Evolutionary conservation across 2,797 vertebrate species (phyloP), one percentile per base, ranked within the genome.

Genomic region (Lacerta bilineata): DNA sequence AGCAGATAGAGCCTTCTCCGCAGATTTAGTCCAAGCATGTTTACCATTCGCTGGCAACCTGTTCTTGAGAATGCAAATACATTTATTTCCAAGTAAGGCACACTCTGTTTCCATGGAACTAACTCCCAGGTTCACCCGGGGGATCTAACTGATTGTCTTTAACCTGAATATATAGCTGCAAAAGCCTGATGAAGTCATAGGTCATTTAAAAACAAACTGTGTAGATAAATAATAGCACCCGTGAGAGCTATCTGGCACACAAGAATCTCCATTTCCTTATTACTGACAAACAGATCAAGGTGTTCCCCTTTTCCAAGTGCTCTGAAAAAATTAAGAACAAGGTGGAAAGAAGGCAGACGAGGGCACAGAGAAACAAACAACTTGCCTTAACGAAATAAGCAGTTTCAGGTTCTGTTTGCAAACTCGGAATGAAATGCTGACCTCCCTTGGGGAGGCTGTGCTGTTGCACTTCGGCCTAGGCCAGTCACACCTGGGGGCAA

Each of bases 201-300:
- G n/a, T 59, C 68, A 84, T 27, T 71, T 71, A n/a, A 78, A 64
- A 89, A 0, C 36, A 86, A 90, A 0, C 0, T 87, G 20, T 87
- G 20, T 33, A 10, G 39, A 4, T 5, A 80, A 87, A 2, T 36
- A 83, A 3, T 36, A 87, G 66, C 88, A 74, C 76, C 3, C 25
- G 18, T 41, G 61, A 75, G 3, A 41, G 15, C 2, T n/a, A 43
- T 0, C 78, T 33, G 4, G 8, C 7, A 83, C 13, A 50, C 17
- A 83, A 68, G 10, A 83, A 68, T 61, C 13, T 43, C 79, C 86
- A 82, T 90, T 78, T 68, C 69, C 41, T 50, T 82, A 90, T 71
- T 2, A 41, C 1, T 0, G 85, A 84, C 61, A 0, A 41, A 76
- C 2, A 1, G 3, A n/a, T 18, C 43, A 23, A 74, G 11, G 50